A percentile compares a stretch with the other conserved stretches of the same genome.
phyloP scores from a whole-genome alignment of 1,140 invertebrate genomes.

The Spodoptera frugiperda region DNA sequence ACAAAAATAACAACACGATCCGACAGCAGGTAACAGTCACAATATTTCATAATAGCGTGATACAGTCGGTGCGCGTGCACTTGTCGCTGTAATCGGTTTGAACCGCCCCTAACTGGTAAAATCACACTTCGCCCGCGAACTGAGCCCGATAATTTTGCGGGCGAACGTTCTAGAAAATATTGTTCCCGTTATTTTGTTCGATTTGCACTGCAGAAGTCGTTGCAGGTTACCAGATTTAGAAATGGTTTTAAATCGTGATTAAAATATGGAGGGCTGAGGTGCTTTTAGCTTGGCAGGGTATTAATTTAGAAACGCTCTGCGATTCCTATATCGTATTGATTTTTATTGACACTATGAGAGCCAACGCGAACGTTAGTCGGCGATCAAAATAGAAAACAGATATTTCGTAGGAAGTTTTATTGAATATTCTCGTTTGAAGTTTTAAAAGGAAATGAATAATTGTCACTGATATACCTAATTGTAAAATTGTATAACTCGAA shows the following conservation, averaged over 20 bases:
- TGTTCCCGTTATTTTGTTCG: slow-evolving; percentile 44
- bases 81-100: slow-evolving; percentile 48
- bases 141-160: slow-evolving; percentile 44
- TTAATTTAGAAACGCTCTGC: too few species aligned
- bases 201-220: slow-evolving; percentile 32
- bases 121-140: slow-evolving; percentile 46
- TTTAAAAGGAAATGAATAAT: too few species aligned
- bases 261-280: neutral
- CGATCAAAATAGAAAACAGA: too few species aligned
- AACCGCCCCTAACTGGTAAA: slow-evolving; percentile 49
- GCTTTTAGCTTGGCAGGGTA: too few species aligned
- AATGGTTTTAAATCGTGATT: slow-evolving; percentile 12
- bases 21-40: slow-evolving; percentile 1
- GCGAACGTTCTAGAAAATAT: slow-evolving; percentile 41
- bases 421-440: too few species aligned
- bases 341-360: too few species aligned
- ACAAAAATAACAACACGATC: neutral
- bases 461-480: too few species aligned
- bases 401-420: too few species aligned
- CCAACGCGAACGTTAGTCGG: too few species aligned
- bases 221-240: slow-evolving; percentile 14
- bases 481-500: too few species aligned
- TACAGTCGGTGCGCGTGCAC: slow-evolving; percentile 36
- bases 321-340: too few species aligned
- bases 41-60: slow-evolving; percentile 43